Evolutionary conservation across 2,113 vertebrate genomes (phyloP).

Genomic region (Tragelaphus buxtoni): DNA sequence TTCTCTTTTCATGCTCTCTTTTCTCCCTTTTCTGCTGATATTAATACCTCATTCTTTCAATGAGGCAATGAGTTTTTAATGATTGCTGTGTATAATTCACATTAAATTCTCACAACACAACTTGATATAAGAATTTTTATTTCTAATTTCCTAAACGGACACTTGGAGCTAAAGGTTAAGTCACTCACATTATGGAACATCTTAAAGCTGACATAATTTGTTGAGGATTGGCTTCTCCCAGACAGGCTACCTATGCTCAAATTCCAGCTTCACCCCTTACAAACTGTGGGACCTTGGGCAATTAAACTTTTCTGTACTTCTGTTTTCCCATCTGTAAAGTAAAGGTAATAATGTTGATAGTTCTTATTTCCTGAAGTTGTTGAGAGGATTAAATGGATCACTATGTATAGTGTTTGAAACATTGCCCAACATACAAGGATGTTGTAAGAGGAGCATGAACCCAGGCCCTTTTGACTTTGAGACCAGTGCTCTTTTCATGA

Average conservation of each 20-base stretch:
- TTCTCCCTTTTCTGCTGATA: neutral
- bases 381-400: neutral
- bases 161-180: neutral
- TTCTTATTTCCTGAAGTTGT: neutral
- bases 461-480: neutral
- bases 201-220: neutral
- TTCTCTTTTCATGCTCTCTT: neutral
- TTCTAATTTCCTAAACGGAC: neutral
- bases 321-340: neutral
- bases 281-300: neutral
- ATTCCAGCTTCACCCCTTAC: neutral
- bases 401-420: neutral
- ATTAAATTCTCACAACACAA: neutral
- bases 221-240: neutral
- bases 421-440: neutral
- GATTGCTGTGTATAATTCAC: neutral
- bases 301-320: neutral
- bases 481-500: neutral
- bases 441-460: neutral
- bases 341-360: neutral
- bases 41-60: neutral
- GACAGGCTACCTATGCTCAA: neutral
- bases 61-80: neutral
- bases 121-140: slow-evolving; percentile 12
- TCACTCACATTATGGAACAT: neutral